Evolutionary conservation across 1,140 invertebrate species (phyloP), one percentile per base, ranked within the genome.

Genomic region (Chymomyza costata): DNA sequence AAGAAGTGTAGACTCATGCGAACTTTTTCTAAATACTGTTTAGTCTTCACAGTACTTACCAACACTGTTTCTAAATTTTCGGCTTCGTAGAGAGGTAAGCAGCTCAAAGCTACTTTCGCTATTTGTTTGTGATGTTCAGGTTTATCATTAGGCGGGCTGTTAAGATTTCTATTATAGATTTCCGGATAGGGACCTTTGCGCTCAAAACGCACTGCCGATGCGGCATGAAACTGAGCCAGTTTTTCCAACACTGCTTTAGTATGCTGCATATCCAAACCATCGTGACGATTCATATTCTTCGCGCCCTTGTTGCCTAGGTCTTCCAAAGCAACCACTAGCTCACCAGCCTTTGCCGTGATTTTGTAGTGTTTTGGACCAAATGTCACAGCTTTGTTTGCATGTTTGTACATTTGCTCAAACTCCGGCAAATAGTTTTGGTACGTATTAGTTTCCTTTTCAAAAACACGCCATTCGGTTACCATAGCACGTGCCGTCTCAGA

Each of bases 151-250:
- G n/a, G n/a, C 1, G 46, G 10, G 14, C 53, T 74, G 39, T 65
- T 70, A 1, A 82, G 52, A 41, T 57, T 66, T 0, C 64, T 34
- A 38, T 74, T 41, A 16, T 62, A 80, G 0, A 62, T 5, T 0
- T 60, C 34, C 0, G 64, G 54, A 55, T 63, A 82, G 2, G 68
- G 30, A 3, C 71, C 80, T 3, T 70, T 55, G 0, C 49, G 34
- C 11, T 73, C 52, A 25, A 41, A 82, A 1, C 50, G 55, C 2
- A 73, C 48, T 1, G 89, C 85, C 0, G 89, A 88, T 2, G 86
- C 78, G 0, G 88, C 90, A 66, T 91, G 90, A 47, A 89, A 88
- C 47, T 73, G 86, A 0, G 87, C 89, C 38, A 91, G 53, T 51
- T 88, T 87, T n/a, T 85, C 74, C 6, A 90, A 55, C 1, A 87